These are phyloP conservation scores for Radopholus similis DNA, from an alignment of 1,140 invertebrate genomes.

Conservation along the genomic window DNA sequence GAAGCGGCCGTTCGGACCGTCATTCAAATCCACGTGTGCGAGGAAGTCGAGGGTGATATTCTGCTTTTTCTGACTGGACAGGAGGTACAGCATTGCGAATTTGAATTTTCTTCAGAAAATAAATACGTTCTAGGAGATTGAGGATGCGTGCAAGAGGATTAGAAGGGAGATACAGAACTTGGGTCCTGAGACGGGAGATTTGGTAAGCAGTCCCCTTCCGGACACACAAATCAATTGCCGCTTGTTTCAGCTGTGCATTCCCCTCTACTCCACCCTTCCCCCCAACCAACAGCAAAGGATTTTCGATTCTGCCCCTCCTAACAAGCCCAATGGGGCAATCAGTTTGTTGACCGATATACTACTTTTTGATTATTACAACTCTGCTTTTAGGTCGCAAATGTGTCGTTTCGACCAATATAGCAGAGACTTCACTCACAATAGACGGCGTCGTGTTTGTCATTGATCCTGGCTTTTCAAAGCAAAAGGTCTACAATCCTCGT, in stretches of 20 bases:
- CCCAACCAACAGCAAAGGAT: slow-evolving; percentile 95
- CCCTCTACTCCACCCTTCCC: slow-evolving; percentile 85
- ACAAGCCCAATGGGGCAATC: slow-evolving; percentile 85
- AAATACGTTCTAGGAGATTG: slow-evolving; percentile 76
- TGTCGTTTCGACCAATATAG: slow-evolving; percentile 97
- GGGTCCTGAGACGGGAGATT: slow-evolving; percentile 88
- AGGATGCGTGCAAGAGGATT: slow-evolving; percentile 96
- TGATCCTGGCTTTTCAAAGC: slow-evolving; percentile 99
- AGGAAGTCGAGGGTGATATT: slow-evolving; percentile 87
- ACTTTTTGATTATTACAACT: slow-evolving; percentile 17
- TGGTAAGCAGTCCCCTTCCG: slow-evolving; percentile 89
- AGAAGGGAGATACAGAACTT: slow-evolving; percentile 93
- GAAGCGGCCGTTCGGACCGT: slow-evolving; percentile 98
- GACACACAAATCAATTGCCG: neutral
- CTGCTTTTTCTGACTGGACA: slow-evolving; percentile 89
- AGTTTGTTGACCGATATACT: slow-evolving; percentile 72
- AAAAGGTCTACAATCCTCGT: slow-evolving; percentile 95
- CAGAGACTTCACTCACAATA: slow-evolving; percentile 97
- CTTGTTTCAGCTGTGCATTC: slow-evolving; percentile 4
- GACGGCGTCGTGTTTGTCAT: slow-evolving; percentile 99
- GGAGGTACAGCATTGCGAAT: slow-evolving; percentile 61
- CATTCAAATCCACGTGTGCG: slow-evolving; percentile 98
- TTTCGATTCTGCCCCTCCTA: slow-evolving; percentile 85
- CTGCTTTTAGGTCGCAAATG: slow-evolving; percentile 62
- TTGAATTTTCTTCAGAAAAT: slow-evolving; percentile 5